Evolutionary conservation across 2,113 vertebrate species (phyloP), one percentile per base, ranked within the genome.

Genomic region (Psammodynastes pulverulentus): DNA sequence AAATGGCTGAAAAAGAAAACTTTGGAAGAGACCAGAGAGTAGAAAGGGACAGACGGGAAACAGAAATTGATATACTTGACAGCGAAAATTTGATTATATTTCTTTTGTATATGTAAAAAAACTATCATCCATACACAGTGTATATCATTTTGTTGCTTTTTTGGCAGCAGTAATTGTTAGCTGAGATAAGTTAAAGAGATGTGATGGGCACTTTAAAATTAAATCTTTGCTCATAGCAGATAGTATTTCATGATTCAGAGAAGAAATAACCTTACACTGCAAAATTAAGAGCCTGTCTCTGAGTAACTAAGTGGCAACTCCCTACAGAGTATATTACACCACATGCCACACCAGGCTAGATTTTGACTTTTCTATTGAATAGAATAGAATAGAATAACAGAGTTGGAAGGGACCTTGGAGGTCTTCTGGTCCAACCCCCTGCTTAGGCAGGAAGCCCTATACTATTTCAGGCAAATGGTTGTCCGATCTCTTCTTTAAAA

Each of bases 231-330:
- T 88, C 53, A 92, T 87, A 89, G 51, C 93, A 97, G 95, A 95
- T 89, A 72, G 95, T 92, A 91, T 97, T 97, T 90, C 94, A 97
- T 96, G 95, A 95, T 94, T 95, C 93, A 94, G 84, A 95, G 0
- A 0, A 96, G 95, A 96, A 97, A 96, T 95, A 95, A 97, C 97
- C 96, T 96, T 95, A 96, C 39, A 1, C 94, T 95, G 95, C 93
- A 94, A 96, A 97, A 97, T 96, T 95, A 94, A 97, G 96, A 97
- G 92, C 72, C 29, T 94, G 92, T 95, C 95, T 96, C 97, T 95
- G 95, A 96, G 97, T 95, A 97, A 96, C 95, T 88, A 94, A 94
- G 90, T 93, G 96, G 96, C 88, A 90, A 94, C 94, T 97, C 95
- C 96, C 97, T 91, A 67, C 19, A 49, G 95, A 95, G 96, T 95